These are phyloP conservation scores for Aporophyla nigra DNA, from an alignment of 2,888 invertebrate genomes.

Conservation along the genomic window DNA sequence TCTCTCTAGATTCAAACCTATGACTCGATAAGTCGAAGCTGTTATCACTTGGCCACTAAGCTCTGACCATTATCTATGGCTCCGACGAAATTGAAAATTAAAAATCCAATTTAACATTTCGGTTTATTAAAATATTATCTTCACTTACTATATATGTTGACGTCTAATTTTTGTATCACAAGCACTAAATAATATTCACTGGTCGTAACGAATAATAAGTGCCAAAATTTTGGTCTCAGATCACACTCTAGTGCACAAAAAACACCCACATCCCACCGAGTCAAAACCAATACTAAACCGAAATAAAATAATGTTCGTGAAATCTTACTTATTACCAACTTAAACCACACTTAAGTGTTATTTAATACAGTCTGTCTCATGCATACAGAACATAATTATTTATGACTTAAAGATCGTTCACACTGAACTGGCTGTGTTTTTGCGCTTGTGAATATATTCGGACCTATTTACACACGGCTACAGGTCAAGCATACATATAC, in stretches of 20 bases:
- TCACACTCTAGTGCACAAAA: not conserved
- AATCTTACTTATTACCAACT: slow-evolving; percentile 14
- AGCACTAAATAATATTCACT: not conserved
- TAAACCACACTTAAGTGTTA: slow-evolving; percentile 17
- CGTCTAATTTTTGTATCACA: not conserved
- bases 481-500: no score
- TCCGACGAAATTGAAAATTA: not conserved
- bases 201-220: not conserved
- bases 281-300: slow-evolving; percentile 10
- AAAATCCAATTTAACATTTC: not conserved
- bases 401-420: slow-evolving; percentile 9
- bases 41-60: not conserved
- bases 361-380: not conserved
- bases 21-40: not conserved
- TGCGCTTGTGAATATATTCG: not conserved
- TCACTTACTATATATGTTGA: slow-evolving; percentile 8
- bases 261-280: slow-evolving; percentile 15
- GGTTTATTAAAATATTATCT: not conserved
- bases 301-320: slow-evolving; percentile 1
- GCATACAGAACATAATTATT: slow-evolving; percentile 5
- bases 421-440: not conserved
- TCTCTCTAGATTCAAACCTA: not conserved
- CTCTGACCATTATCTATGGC: no score
- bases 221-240: not conserved
- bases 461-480: not conserved